Evolutionary conservation across 2,888 invertebrate genomes (phyloP).

Genomic region (Arge pagana): DNA sequence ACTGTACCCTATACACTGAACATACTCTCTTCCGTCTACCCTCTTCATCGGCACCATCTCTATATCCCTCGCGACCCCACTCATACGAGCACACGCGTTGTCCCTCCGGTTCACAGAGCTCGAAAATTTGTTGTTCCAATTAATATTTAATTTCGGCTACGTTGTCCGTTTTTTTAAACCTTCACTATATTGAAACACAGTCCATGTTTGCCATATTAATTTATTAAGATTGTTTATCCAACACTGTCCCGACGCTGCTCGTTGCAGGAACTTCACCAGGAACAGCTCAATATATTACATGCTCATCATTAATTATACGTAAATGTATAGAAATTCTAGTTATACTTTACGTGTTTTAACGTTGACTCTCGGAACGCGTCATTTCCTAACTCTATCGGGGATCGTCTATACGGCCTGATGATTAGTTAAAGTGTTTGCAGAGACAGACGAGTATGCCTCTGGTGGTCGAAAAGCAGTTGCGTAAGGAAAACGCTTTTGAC

Average conservation of each 20-base stretch:
- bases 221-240: conserved; percentile 48
- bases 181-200: conserved; percentile 28
- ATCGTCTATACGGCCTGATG: conserved; percentile 39
- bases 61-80: conserved; percentile 3
- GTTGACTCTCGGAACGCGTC: conserved; percentile 26
- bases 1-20: conserved; percentile 18
- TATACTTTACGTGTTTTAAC: conserved; percentile 26
- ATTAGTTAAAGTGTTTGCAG: conserved; percentile 41
- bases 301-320: conserved; percentile 30
- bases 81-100: conserved; percentile 29
- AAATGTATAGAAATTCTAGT: conserved; percentile 28
- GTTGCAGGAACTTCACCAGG: conserved; percentile 33
- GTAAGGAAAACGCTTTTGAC: conserved; percentile 77
- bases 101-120: conserved; percentile 22
- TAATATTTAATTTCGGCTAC: conserved; percentile 35
- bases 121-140: conserved; percentile 21
- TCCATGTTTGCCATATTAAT: conserved; percentile 38
- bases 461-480: conserved; percentile 71
- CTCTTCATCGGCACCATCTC: too few species aligned
- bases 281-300: conserved; percentile 42
- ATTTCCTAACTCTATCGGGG: conserved; percentile 23
- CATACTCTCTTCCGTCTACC: too few species aligned
- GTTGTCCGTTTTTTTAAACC: conserved; percentile 34
- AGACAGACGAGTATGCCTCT: conserved; percentile 36
- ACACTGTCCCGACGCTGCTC: conserved; percentile 37